A percentile compares a stretch with the other conserved stretches of the same genome.
These are phyloP conservation scores for Mirza zaza DNA, from an alignment of 2,113 vertebrate genomes.

Conservation along the genomic window DNA sequence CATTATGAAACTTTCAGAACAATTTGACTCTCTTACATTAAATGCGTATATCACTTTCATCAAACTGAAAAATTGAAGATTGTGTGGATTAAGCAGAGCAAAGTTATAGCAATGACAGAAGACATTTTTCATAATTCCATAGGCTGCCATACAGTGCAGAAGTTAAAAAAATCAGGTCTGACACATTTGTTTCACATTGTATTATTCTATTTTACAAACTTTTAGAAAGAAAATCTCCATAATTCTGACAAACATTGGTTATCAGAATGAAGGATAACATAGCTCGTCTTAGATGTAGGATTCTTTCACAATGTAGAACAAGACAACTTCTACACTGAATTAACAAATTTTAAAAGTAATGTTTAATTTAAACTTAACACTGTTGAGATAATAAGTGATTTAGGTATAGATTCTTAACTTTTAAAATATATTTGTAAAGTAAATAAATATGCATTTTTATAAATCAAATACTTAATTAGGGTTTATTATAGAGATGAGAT, in stretches of 20 bases:
- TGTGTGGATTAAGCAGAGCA: neutral
- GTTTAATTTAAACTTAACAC: neutral
- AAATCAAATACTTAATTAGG: neutral
- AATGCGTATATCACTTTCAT: neutral
- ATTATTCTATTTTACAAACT: neutral
- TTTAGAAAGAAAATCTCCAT: neutral
- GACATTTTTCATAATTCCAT: neutral
- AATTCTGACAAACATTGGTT: neutral
- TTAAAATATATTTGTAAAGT: neutral
- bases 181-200: neutral
- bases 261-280: neutral
- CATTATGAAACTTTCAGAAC: neutral
- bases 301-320: neutral
- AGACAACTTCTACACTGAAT: neutral
- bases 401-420: neutral
- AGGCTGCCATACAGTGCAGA: neutral
- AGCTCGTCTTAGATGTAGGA: neutral
- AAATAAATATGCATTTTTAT: neutral
- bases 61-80: neutral
- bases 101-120: neutral
- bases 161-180: neutral
- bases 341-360: slow-evolving; percentile 20
- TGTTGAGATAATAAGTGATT: neutral
- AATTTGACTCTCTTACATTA: neutral
- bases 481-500: neutral